Evolutionary conservation across 2,888 invertebrate genomes (phyloP).

Genomic region (Tenthredo distinguenda): DNA sequence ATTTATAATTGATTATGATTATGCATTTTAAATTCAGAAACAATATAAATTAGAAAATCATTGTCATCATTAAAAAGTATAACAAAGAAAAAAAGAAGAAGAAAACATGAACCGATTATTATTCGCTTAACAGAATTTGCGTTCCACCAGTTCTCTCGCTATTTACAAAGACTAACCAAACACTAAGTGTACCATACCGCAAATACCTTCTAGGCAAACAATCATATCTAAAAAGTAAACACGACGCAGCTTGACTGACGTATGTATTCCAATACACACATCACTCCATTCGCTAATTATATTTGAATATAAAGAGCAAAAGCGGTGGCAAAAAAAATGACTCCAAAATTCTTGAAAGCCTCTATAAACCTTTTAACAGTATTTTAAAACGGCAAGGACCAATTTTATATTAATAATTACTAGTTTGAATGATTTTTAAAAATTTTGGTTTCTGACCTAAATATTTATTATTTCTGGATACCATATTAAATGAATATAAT

Average conservation of each 20-base stretch:
- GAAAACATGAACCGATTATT: not conserved
- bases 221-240: not conserved
- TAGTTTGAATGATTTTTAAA: no score
- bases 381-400: no score
- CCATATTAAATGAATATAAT: no score
- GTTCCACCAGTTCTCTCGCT: not conserved
- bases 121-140: not conserved
- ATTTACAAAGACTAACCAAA: not conserved
- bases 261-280: not conserved
- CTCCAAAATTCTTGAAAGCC: not conserved
- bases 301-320: not conserved
- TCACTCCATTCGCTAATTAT: not conserved
- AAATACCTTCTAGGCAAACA: slow-evolving; percentile 6
- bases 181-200: not conserved
- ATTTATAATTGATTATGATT: no score
- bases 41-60: no score
- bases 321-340: not conserved
- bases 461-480: no score
- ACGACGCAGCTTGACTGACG: not conserved
- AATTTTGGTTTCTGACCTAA: no score
- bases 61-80: no score
- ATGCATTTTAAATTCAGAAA: no score
- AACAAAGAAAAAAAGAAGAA: no score
- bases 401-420: no score
- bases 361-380: no score